Percentiles rank a stretch among this genome's conserved stretches.
phyloP scores from a whole-genome alignment of 2,888 invertebrate species.

The Eustalomyia histrio region DNA sequence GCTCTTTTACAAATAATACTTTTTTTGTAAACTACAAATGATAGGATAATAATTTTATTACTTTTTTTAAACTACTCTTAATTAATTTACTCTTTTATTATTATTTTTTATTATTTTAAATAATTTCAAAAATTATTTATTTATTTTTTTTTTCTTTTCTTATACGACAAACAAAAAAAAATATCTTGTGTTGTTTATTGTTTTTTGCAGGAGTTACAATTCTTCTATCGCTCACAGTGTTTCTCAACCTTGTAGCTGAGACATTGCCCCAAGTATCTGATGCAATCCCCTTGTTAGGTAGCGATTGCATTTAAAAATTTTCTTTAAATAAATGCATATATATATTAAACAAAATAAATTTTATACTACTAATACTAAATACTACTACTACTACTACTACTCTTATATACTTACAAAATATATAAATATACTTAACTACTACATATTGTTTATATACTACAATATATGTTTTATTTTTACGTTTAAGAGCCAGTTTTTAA shows the following conservation, averaged over 20 bases:
- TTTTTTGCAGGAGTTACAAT: conserved; percentile 97
- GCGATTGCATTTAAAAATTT: conserved; percentile 81
- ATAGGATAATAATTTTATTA: background rate
- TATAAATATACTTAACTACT: conserved; percentile 12
- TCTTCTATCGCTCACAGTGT: conserved; percentile 99
- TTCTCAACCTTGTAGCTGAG: conserved; percentile 99
- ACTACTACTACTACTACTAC: conserved; percentile 45
- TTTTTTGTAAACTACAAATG: conserved; percentile 26
- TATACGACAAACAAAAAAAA: conserved; percentile 51
- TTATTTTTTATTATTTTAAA: conserved; percentile 67
- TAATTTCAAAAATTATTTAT: conserved; percentile 22
- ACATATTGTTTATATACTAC: conserved; percentile 25
- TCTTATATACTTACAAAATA: conserved; percentile 32
- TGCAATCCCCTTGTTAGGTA: conserved; percentile 99
- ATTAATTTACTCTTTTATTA: conserved; percentile 69
- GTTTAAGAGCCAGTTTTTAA: conserved; percentile 8
- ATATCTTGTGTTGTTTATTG: conserved; percentile 75
- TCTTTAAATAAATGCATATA: conserved; percentile 69
- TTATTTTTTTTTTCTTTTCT: conserved; percentile 80
- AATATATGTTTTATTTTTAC: conserved; percentile 37
- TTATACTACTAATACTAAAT: conserved; percentile 50
- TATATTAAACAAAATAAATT: conserved; percentile 69
- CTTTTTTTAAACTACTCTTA: conserved; percentile 41
- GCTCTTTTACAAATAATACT: background rate
- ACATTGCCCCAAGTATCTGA: conserved; percentile 99